Evolutionary conservation across 2,888 invertebrate genomes (phyloP).

Genomic region (Drosophila fungiperda): DNA sequence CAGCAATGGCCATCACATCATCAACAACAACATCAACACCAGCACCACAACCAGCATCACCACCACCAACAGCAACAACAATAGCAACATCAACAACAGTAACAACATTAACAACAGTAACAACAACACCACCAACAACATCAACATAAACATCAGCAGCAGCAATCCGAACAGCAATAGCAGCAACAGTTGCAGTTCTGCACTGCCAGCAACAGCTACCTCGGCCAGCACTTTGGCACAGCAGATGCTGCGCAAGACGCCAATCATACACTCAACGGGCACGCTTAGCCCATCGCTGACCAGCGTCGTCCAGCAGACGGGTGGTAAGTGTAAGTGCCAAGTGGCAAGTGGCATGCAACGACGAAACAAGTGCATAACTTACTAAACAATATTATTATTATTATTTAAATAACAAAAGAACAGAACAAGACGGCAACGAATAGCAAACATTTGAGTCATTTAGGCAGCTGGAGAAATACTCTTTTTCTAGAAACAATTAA

Average conservation of each 20-base stretch:
- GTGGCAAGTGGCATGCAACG: neutral
- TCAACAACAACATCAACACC: constrained; percentile 35
- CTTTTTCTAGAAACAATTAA: too few species aligned
- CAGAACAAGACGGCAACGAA: too few species aligned
- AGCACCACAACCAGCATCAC: constrained; percentile 18
- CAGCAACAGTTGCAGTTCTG: constrained; percentile 26
- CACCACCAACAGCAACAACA: constrained; percentile 23
- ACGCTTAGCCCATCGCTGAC: constrained; percentile 75
- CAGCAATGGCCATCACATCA: constrained; percentile 76
- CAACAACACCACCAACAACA: constrained; percentile 22
- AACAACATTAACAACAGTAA: neutral
- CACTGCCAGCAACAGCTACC: constrained; percentile 34
- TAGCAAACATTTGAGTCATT: too few species aligned
- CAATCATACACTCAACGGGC: constrained; percentile 82
- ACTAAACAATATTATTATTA: neutral
- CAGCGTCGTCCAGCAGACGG: constrained; percentile 80
- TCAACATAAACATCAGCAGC: constrained; percentile 32
- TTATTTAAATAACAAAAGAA: too few species aligned
- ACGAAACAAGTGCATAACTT: too few species aligned
- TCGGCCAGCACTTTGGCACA: constrained; percentile 64
- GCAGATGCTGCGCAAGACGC: constrained; percentile 81
- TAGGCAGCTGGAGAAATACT: too few species aligned
- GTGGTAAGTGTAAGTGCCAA: constrained; percentile 62
- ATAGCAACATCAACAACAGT: constrained; percentile 21
- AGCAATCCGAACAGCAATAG: constrained; percentile 11